Evolutionary conservation across 2,113 vertebrate genomes (phyloP).

Genomic region (Odontesthes bonariensis): DNA sequence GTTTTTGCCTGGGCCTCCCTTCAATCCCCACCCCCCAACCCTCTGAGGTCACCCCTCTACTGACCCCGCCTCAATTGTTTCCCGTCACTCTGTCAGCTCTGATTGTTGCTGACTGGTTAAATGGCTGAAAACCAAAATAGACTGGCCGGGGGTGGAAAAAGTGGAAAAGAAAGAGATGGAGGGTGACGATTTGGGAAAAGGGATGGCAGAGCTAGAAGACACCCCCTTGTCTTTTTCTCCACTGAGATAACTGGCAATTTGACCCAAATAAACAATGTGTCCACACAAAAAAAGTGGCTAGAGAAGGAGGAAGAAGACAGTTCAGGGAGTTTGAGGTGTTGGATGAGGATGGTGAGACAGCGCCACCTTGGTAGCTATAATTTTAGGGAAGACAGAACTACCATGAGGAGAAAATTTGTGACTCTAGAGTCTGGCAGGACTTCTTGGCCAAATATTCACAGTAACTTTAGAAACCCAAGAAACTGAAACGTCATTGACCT

Average conservation of each 20-base stretch:
- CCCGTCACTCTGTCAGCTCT: conserved; percentile 84
- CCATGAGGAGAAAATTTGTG: conserved; percentile 8
- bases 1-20: conserved; percentile 69
- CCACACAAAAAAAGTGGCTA: conserved; percentile 50
- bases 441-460: conserved; percentile 7
- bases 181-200: conserved; percentile 63
- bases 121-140: conserved; percentile 81
- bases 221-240: conserved; percentile 62
- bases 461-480: background rate
- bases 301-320: conserved; percentile 40
- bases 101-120: conserved; percentile 86
- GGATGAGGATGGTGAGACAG: conserved; percentile 48
- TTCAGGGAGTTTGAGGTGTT: conserved; percentile 47
- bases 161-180: conserved; percentile 63
- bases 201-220: conserved; percentile 48
- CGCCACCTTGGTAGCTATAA: conserved; percentile 49
- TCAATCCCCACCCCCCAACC: conserved; percentile 69
- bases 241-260: conserved; percentile 81
- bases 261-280: conserved; percentile 85
- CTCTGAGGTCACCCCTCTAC: conserved; percentile 77
- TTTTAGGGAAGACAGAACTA: background rate
- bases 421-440: background rate
- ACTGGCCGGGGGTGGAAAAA: conserved; percentile 60
- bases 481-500: background rate
- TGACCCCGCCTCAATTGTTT: conserved; percentile 84